These are phyloP conservation scores for Brachyrhaphis roseni DNA, from an alignment of 2,797 vertebrate species.

Conservation along the genomic window DNA sequence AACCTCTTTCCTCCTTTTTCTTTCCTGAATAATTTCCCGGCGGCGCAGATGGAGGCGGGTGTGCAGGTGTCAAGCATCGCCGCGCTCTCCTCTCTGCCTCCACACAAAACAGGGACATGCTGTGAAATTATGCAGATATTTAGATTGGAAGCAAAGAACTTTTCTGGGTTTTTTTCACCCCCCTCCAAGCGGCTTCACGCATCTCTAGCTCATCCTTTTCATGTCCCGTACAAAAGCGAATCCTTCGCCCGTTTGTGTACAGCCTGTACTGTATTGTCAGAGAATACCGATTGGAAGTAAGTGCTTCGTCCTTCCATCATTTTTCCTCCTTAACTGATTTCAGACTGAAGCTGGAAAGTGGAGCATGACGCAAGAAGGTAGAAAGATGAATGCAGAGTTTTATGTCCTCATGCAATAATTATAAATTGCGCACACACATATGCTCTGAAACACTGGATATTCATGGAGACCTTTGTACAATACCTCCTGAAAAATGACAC, in stretches of 20 bases:
- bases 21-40: slow-evolving; percentile 23
- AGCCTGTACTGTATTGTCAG: slow-evolving; percentile 37
- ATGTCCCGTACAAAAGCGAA: slow-evolving; percentile 26
- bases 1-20: neutral
- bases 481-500: neutral
- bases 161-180: neutral
- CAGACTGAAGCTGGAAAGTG: slow-evolving; percentile 19
- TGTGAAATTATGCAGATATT: slow-evolving; percentile 43
- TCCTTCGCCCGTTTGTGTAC: slow-evolving; percentile 25
- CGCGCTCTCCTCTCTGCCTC: slow-evolving; percentile 1
- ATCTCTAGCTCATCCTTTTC: slow-evolving; percentile 20
- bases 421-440: no score
- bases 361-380: slow-evolving; percentile 22
- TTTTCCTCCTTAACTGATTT: slow-evolving; percentile 34
- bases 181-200: slow-evolving; percentile 14
- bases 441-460: neutral
- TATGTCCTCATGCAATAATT: slow-evolving; percentile 37
- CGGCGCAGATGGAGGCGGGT: slow-evolving; percentile 17
- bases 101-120: slow-evolving; percentile 46
- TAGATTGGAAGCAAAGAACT: slow-evolving; percentile 26
- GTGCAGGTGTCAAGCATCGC: slow-evolving; percentile 36
- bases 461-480: neutral
- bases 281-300: slow-evolving; percentile 42
- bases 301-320: slow-evolving; percentile 17
- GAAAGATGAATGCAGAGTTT: slow-evolving; percentile 1